A percentile compares a stretch with the other conserved stretches of the same genome.
Conservation (phyloP, 2,113 vertebrate species). For the Seriola aureovittata region DNA sequence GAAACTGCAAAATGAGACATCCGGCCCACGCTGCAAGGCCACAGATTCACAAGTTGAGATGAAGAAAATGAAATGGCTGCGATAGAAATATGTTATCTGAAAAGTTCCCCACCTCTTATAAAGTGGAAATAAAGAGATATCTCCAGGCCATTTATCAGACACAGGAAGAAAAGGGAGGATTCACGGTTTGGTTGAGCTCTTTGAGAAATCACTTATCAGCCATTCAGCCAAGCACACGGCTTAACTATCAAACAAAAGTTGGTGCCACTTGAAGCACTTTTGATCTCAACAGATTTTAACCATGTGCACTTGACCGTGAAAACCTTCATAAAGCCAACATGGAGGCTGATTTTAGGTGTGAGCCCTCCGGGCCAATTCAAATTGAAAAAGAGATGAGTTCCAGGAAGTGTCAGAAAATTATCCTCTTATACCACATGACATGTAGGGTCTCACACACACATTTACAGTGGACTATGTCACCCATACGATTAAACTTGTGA, state of each 20-base stretch:
- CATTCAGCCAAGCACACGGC: constrained; percentile 4
- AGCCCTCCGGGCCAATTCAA: constrained; percentile 35
- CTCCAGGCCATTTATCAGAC: not conserved
- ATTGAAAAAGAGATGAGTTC: constrained; percentile 26
- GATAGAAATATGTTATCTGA: constrained; percentile 1
- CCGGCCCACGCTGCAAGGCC: not conserved
- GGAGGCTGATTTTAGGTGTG: constrained; percentile 39
- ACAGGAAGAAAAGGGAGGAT: constrained; percentile 49
- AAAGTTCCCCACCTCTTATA: not conserved
- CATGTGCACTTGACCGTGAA: not conserved
- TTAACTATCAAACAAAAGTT: constrained; percentile 1
- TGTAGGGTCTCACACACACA: not conserved
- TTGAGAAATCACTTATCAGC: constrained; percentile 1
- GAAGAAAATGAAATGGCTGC: not conserved
- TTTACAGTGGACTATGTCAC: not conserved
- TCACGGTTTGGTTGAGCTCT: not conserved
- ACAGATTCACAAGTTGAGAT: not conserved
- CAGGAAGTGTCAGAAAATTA: constrained; percentile 73
- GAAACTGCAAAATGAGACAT: constrained; percentile 32
- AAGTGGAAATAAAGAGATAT: not conserved
- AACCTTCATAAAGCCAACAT: constrained; percentile 28
- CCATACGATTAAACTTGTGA: not conserved
- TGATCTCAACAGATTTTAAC: constrained; percentile 3
- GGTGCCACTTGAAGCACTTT: not conserved
- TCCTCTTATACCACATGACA: constrained; percentile 23